Evolutionary conservation across 2,113 vertebrate genomes (phyloP), one percentile per base, ranked within the genome.

Genomic region (Psammodynastes pulverulentus): DNA sequence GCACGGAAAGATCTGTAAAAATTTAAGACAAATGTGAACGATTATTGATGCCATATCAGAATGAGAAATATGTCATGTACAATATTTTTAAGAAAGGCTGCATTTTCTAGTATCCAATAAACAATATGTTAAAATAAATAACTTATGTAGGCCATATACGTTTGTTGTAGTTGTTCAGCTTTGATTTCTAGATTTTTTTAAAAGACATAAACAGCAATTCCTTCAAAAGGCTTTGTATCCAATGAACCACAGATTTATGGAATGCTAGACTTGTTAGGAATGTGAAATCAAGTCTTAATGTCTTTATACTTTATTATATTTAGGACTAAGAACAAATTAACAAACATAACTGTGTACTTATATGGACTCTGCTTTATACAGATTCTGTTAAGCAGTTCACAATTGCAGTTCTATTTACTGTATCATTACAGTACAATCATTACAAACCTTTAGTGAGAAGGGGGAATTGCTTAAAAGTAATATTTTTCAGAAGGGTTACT

Each of bases 41-140:
- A 56, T 91, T 94, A 96, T 39, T 24, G 46, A 46, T 94, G 91
- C 91, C 8, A 89, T 90, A 94, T 54, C 54, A 5, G 10, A 72
- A 94, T 92, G 93, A 95, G 89, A 95, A 56, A 96, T 96, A 94
- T 85, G 95, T 93, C 49, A 92, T 21, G 89, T 88, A 56, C 94
- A 92, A 34, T 94, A 53, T 93, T 89, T 89, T 10, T 58, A 89
- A 1, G 29, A 84, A 19, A 45, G 1, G 29, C 86, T 88, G 6
- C 1, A 89, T 94, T 93, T 56, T 95, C 43, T 49, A 67, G 43
- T 86, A 79, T 88, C 89, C 87, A 92, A 93, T 91, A 0, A 72
- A 2, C 91, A 94, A 43, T 58, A 23, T 24, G 19, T 94, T 79
- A 3, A 93, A 92, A 94, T 94, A 93, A 86, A 34, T 48, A 88